Conservation (phyloP, 2,888 invertebrate species). For the Trimorus sp. region DNA sequence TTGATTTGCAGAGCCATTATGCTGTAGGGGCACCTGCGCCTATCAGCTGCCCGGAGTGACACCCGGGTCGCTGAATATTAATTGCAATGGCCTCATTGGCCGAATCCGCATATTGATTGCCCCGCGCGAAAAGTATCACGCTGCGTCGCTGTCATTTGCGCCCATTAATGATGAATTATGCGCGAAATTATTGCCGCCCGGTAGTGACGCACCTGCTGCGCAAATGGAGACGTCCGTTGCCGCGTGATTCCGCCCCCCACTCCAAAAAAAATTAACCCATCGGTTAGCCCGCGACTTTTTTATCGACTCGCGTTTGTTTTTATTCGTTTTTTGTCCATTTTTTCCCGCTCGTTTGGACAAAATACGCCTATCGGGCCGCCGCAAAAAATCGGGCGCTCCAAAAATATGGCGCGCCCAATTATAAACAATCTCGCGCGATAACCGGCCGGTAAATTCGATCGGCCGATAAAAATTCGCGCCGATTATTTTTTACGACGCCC, state of each 20-base stretch:
- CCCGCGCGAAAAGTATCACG: constrained; percentile 45
- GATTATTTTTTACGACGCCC: constrained; percentile 52
- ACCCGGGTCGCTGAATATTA: constrained; percentile 49
- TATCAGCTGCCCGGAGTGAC: constrained; percentile 60
- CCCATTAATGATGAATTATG: constrained; percentile 63
- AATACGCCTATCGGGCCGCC: not conserved
- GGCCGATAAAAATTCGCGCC: constrained; percentile 50
- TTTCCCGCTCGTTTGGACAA: too few species aligned
- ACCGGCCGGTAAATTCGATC: constrained; percentile 28
- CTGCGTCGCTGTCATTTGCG: constrained; percentile 59
- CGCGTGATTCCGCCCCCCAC: not conserved
- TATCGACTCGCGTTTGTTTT: too few species aligned
- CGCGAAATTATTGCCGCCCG: constrained; percentile 56
- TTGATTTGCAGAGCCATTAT: constrained; percentile 34
- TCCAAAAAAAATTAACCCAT: too few species aligned
- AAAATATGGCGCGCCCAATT: constrained; percentile 29
- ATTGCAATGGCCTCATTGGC: constrained; percentile 57
- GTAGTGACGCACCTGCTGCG: constrained; percentile 58
- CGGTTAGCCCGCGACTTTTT: too few species aligned
- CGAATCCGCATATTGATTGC: constrained; percentile 60
- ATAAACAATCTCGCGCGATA: constrained; percentile 43
- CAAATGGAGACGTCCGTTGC: constrained; percentile 35
- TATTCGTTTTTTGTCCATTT: constrained; percentile 9
- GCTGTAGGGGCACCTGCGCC: constrained; percentile 44
- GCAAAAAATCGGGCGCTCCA: not conserved